A percentile compares a stretch with the other conserved stretches of the same genome.
Conservation (phyloP, 2,888 invertebrate species). For the Callimorpha dominula region DNA sequence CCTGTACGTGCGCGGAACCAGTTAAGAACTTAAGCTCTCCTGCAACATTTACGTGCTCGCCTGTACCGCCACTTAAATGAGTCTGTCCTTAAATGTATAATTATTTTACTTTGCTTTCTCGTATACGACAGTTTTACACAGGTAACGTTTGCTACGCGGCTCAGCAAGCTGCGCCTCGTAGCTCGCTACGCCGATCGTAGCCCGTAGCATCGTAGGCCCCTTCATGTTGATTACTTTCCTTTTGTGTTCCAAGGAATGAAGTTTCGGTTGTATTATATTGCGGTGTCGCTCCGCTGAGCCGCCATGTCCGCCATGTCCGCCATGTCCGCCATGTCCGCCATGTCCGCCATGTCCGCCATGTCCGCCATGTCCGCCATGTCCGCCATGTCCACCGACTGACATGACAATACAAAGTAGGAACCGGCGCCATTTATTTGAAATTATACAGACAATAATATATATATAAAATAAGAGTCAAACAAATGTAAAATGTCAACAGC, state of each 20-base stretch:
- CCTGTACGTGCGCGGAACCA: neutral
- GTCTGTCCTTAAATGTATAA: neutral
- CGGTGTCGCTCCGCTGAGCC: slow-evolving; percentile 12
- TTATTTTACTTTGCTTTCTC: neutral
- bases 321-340: no score
- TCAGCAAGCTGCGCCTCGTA: slow-evolving; percentile 1
- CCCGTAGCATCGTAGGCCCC: neutral
- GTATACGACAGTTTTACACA: no score
- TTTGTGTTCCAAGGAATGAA: slow-evolving; percentile 35
- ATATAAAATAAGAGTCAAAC: no score
- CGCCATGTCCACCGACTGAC: no score
- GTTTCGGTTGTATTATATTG: slow-evolving; percentile 27
- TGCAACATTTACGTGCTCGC: slow-evolving; percentile 14
- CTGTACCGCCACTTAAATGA: slow-evolving; percentile 13
- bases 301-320: no score
- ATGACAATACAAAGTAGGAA: neutral
- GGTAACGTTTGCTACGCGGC: slow-evolving; percentile 5
- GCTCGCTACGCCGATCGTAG: neutral
- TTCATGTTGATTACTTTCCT: slow-evolving; percentile 44
- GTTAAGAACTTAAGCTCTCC: neutral
- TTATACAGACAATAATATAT: no score
- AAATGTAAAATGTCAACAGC: no score
- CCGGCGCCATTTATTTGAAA: no score
- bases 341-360: no score
- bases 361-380: neutral